Conservation (phyloP, 2,888 invertebrate species). For the Enchytraeus crypticus region DNA sequence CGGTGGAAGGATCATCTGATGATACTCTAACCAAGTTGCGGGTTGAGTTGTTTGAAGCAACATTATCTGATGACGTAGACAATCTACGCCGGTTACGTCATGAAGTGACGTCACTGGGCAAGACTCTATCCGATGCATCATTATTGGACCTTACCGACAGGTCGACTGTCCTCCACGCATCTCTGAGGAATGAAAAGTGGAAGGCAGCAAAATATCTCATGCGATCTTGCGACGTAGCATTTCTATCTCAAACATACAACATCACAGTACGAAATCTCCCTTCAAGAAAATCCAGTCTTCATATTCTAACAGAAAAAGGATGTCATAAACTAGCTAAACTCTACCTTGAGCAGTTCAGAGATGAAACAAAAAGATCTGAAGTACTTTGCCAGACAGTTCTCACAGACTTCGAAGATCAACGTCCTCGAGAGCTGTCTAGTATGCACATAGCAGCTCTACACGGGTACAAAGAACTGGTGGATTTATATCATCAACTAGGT, state of each 20-base stretch:
- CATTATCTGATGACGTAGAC: constrained; percentile 4
- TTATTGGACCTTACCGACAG: neutral
- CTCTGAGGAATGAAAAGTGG: constrained; percentile 8
- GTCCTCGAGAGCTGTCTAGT: constrained; percentile 29
- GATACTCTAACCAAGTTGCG: no score
- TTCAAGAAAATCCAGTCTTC: constrained; percentile 36
- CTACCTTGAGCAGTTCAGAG: constrained; percentile 7
- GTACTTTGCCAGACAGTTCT: constrained; percentile 17
- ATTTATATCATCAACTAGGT: constrained; percentile 13
- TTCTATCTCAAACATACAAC: constrained; percentile 17
- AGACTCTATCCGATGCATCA: constrained; percentile 5
- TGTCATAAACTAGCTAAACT: constrained; percentile 25
- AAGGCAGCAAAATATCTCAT: constrained; percentile 11
- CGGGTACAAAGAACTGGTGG: constrained; percentile 24
- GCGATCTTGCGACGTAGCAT: neutral
- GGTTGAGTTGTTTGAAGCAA: constrained; percentile 13
- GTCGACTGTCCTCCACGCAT: constrained; percentile 13
- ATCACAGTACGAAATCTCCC: constrained; percentile 13
- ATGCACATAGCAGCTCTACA: constrained; percentile 30
- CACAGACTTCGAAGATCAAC: constrained; percentile 37
- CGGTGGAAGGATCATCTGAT: no score
- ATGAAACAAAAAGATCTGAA: neutral
- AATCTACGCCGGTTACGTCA: neutral
- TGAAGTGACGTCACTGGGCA: neutral
- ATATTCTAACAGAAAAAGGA: constrained; percentile 35